phyloP scores from a whole-genome alignment of 2,797 vertebrate genomes.

The Eleutherodactylus coqui region DNA sequence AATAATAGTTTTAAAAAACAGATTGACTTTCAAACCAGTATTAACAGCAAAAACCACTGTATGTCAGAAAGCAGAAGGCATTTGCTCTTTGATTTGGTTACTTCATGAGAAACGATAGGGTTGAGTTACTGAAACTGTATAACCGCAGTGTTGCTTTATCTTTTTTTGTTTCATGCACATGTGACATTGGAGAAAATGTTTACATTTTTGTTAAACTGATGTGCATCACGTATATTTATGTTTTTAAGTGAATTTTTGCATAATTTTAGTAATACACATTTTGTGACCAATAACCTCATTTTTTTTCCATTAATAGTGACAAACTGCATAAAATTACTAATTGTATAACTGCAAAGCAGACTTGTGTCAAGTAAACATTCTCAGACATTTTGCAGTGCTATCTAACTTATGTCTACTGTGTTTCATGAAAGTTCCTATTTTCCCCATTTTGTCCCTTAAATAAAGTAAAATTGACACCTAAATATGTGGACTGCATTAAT shows the following conservation, averaged over 20 bases:
- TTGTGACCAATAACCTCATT: constrained; percentile 80
- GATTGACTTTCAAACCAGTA: constrained; percentile 71
- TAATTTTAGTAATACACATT: constrained; percentile 78
- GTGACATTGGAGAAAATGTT: constrained; percentile 87
- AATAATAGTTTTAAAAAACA: neutral
- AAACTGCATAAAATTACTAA: constrained; percentile 80
- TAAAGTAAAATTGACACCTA: constrained; percentile 86
- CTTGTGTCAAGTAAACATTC: constrained; percentile 78
- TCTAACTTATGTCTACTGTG: constrained; percentile 90
- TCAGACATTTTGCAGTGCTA: constrained; percentile 83
- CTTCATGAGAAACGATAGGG: constrained; percentile 79
- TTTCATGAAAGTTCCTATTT: constrained; percentile 88
- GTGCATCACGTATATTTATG: constrained; percentile 88
- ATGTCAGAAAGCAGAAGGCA: constrained; percentile 67
- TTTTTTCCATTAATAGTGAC: constrained; percentile 75
- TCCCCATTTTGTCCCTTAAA: constrained; percentile 85
- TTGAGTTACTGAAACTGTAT: constrained; percentile 80
- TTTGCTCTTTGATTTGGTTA: constrained; percentile 78
- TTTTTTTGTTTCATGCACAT: constrained; percentile 82
- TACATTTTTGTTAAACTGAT: constrained; percentile 91
- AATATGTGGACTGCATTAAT: constrained; percentile 69
- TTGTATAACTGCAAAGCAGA: constrained; percentile 78
- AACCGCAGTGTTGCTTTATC: constrained; percentile 80
- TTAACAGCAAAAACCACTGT: constrained; percentile 76
- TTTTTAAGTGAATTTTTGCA: no score